Evolutionary conservation across 2,888 invertebrate species (phyloP).

Genomic region (Petrophora chlorosata): DNA sequence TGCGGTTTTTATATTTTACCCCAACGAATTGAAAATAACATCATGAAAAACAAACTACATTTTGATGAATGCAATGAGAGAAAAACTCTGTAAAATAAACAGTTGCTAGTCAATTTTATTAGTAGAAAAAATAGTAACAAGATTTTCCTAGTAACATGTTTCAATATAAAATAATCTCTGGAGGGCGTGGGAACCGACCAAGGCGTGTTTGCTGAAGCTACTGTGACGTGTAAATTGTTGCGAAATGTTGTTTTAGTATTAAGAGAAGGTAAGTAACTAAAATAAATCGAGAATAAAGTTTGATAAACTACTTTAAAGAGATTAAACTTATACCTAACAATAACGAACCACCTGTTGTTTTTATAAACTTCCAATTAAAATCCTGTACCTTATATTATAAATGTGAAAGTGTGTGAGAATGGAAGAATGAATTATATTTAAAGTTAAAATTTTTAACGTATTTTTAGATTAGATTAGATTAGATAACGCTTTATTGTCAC

Average conservation of each 20-base stretch:
- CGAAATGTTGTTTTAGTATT: background rate
- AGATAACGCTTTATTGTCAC: too few species aligned
- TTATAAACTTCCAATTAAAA: too few species aligned
- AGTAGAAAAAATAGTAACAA: slow-evolving; percentile 20
- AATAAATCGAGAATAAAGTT: too few species aligned
- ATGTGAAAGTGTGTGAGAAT: too few species aligned
- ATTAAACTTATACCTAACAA: too few species aligned
- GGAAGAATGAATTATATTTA: too few species aligned
- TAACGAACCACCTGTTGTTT: too few species aligned
- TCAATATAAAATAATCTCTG: slow-evolving; percentile 12
- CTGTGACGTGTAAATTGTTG: background rate
- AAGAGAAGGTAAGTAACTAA: background rate
- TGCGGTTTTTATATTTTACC: slow-evolving; percentile 1
- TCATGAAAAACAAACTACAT: slow-evolving; percentile 4
- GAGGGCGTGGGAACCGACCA: slow-evolving; percentile 22
- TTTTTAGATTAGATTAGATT: too few species aligned
- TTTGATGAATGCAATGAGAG: slow-evolving; percentile 7
- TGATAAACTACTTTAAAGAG: too few species aligned
- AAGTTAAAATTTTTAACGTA: too few species aligned
- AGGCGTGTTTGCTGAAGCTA: slow-evolving; percentile 13
- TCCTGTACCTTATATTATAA: too few species aligned
- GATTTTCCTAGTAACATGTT: slow-evolving; percentile 18
- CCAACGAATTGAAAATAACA: slow-evolving; percentile 6
- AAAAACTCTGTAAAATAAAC: slow-evolving; percentile 22
- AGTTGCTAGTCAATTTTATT: slow-evolving; percentile 15